Evolutionary conservation across 2,113 vertebrate genomes (phyloP).

Genomic region (Eptesicus fuscus): DNA sequence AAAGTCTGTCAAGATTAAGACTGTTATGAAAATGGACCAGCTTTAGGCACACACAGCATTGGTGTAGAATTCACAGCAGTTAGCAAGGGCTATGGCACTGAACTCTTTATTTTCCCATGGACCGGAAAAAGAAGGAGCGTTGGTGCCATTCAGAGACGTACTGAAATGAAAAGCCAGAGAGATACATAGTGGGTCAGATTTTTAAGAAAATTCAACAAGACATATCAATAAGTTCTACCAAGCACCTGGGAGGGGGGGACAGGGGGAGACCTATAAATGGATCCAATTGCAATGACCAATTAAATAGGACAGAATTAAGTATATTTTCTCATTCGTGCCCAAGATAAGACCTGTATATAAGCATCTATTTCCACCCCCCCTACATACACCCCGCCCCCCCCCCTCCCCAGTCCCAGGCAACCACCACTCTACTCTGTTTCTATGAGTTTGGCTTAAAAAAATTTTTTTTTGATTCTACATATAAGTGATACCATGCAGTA

Average conservation of each 20-base stretch:
- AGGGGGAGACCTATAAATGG: neutral
- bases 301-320: neutral
- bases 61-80: slow-evolving; percentile 77
- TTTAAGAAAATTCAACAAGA: neutral
- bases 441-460: neutral
- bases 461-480: neutral
- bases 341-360: neutral
- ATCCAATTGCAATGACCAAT: neutral
- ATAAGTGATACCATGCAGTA: neutral
- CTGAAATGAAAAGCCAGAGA: slow-evolving; percentile 68
- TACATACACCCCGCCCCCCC: neutral
- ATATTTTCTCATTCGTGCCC: neutral
- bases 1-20: neutral
- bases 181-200: neutral
- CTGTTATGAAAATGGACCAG: neutral
- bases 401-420: neutral
- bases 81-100: neutral
- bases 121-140: slow-evolving; percentile 60
- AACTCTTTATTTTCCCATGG: slow-evolving; percentile 50
- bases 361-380: neutral
- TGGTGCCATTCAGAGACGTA: slow-evolving; percentile 17
- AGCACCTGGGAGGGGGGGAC: neutral
- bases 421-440: neutral
- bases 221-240: neutral
- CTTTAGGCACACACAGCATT: slow-evolving; percentile 29